Base-by-base conservation (phyloP, 2,797 vertebrate species). In the Pangasius djambal region DNA sequence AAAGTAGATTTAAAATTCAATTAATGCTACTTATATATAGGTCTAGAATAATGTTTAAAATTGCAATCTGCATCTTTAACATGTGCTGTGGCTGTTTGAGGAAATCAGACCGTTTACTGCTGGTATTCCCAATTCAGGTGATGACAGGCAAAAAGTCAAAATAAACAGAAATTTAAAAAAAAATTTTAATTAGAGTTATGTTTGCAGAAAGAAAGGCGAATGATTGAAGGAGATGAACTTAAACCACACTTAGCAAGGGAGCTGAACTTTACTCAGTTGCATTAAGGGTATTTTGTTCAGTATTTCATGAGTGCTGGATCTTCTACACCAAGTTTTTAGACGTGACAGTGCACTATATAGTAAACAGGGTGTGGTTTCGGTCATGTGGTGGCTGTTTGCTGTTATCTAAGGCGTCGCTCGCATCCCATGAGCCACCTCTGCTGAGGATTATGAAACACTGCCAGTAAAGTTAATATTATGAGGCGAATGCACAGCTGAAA, bases 381-480 rank as follows among this genome's bases (percentile, higher is more conserved):
- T 83, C 83, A 88, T 86, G 83, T 86, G 81, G 44, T 81, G 86
- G 86, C 83, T 85, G 83, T 69, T 85, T 90, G 82, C 87, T 86
- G 87, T 88, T 72, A 87, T 40, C 52, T 67, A 57, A 44, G 87
- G 87, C 87, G 70, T 50, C 28, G 12, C 34, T 88, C 67, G 34
- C 59, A 13, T 57, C 15, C 75, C n/a, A 65, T 77, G 10, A 77
- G 57, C 61, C 75, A 20, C 44, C 83, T 69, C 83, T 70, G 40
- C 40, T 67, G 63, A 84, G 83, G 40, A n/a, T 83, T 65, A 48
- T 65, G 28, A 83, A 67, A 83, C 16, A 16, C 63, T 69, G 63
- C n/a, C n/a, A 3, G 82, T 0, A 4, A 65, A 18, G 63, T 34
- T 69, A 6, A 31, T 69, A 34, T 85, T 52, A 25, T 31, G 61